Conservation (phyloP, 2,888 invertebrate genomes). For the Hemistola chrysoprasaria region DNA sequence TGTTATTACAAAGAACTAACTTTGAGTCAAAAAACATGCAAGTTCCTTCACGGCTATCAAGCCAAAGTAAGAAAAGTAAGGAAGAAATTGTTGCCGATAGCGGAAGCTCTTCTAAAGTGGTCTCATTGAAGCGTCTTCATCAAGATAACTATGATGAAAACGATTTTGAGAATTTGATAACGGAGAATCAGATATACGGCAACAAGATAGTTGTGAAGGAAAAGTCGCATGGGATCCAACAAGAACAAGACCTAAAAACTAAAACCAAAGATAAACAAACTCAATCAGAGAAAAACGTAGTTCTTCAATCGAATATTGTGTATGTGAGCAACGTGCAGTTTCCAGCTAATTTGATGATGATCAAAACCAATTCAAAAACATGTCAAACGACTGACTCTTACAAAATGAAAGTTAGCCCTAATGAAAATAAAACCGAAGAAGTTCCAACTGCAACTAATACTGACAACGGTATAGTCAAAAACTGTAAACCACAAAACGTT, state of each 20-base stretch:
- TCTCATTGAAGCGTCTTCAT: conserved; percentile 71
- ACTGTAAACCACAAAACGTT: conserved; percentile 34
- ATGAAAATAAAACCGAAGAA: conserved; percentile 49
- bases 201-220: conserved; percentile 82
- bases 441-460: conserved; percentile 10
- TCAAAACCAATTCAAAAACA: conserved; percentile 60
- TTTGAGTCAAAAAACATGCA: conserved; percentile 74
- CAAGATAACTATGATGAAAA: conserved; percentile 77
- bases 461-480: conserved; percentile 29
- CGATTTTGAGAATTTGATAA: conserved; percentile 80
- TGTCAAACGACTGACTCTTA: conserved; percentile 43
- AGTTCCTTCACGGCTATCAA: conserved; percentile 75
- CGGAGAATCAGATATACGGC: conserved; percentile 80
- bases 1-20: conserved; percentile 60
- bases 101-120: conserved; percentile 64
- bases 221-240: conserved; percentile 67
- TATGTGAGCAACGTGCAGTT: conserved; percentile 73
- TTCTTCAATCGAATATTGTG: conserved; percentile 69
- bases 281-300: conserved; percentile 56
- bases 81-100: conserved; percentile 58
- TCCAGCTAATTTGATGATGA: conserved; percentile 73
- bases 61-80: conserved; percentile 67
- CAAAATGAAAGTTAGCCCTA: conserved; percentile 43
- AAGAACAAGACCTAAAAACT: conserved; percentile 65
- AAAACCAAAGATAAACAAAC: conserved; percentile 51